These are phyloP conservation scores for Linyphia triangularis DNA, from an alignment of 2,888 invertebrate genomes.

Conservation along the genomic window DNA sequence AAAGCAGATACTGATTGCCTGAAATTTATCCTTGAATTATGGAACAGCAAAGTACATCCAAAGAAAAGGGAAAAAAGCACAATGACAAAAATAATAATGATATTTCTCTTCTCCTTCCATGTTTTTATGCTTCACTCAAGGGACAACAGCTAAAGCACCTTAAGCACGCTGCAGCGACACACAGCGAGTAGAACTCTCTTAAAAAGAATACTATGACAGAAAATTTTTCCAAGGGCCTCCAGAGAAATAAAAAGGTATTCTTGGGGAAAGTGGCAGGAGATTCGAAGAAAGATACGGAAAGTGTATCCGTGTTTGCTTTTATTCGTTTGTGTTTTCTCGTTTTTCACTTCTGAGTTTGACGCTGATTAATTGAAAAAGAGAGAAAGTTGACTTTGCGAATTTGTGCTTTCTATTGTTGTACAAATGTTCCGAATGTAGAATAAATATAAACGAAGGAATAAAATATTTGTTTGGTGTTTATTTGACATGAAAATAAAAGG, in stretches of 20 bases:
- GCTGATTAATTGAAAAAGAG: constrained; percentile 55
- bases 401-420: constrained; percentile 9
- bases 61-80: neutral
- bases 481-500: neutral
- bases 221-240: constrained; percentile 30
- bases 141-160: neutral
- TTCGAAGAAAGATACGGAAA: constrained; percentile 10
- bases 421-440: constrained; percentile 56
- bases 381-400: constrained; percentile 44
- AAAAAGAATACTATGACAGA: constrained; percentile 25
- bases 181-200: neutral
- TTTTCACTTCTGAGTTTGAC: constrained; percentile 56
- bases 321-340: neutral
- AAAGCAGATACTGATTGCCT: neutral
- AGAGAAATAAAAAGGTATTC: constrained; percentile 22
- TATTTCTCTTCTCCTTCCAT: neutral
- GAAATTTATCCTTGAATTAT: constrained; percentile 30
- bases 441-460: constrained; percentile 22
- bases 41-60: constrained; percentile 14
- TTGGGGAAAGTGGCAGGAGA: neutral
- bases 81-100: constrained; percentile 10
- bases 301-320: constrained; percentile 23
- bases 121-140: neutral
- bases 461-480: neutral
- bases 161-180: neutral